Evolutionary conservation across 2,113 vertebrate genomes (phyloP).

Genomic region (Hippocampus zosterae): DNA sequence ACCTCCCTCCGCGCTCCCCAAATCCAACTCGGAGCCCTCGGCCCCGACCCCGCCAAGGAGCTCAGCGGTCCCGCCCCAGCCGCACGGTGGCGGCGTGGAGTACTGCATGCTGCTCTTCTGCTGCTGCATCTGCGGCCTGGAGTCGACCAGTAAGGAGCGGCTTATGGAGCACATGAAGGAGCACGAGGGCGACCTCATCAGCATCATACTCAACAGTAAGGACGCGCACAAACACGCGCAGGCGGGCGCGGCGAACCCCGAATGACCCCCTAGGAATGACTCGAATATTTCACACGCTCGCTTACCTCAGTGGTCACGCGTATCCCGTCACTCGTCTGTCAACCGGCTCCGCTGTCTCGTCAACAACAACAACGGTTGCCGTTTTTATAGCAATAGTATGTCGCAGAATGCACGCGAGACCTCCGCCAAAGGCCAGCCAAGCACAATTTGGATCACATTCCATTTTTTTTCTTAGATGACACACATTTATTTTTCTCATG

Average conservation of each 20-base stretch:
- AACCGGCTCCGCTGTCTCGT: background rate
- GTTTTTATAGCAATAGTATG: background rate
- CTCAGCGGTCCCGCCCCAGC: constrained; percentile 13
- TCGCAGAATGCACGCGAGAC: background rate
- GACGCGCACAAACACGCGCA: constrained; percentile 45
- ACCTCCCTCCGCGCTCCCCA: background rate
- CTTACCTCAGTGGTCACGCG: background rate
- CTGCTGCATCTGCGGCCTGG: constrained; percentile 96
- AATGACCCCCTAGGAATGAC: background rate
- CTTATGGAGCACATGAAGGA: constrained; percentile 99
- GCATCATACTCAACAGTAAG: constrained; percentile 92
- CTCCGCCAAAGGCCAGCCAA: background rate
- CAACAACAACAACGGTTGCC: background rate
- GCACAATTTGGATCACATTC: background rate
- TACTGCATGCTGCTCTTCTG: constrained; percentile 94
- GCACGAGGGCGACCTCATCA: constrained; percentile 96
- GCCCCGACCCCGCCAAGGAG: constrained; percentile 20
- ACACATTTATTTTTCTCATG: background rate
- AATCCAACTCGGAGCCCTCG: constrained; percentile 19
- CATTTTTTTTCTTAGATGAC: no score
- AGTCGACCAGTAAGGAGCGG: constrained; percentile 92
- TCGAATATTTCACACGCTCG: background rate
- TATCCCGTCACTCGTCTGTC: background rate
- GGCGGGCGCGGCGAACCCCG: constrained; percentile 54
- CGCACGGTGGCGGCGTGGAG: constrained; percentile 67